phyloP scores from a whole-genome alignment of 2,113 vertebrate species.

The Nerophis ophidion region DNA sequence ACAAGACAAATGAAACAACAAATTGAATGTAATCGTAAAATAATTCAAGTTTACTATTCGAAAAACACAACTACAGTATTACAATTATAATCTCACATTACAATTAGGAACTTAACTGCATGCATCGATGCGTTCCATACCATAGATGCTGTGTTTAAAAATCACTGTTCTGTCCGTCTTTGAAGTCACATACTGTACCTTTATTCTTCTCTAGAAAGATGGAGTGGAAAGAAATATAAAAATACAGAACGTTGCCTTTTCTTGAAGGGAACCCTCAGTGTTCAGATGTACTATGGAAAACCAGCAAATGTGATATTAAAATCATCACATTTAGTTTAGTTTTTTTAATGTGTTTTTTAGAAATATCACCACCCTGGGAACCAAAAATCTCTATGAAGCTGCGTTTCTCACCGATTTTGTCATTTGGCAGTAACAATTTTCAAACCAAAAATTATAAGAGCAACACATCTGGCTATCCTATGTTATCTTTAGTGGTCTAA shows the following conservation, averaged over 20 bases:
- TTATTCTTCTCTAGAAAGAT: conserved; percentile 58
- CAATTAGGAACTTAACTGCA: conserved; percentile 81
- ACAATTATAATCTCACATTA: conserved; percentile 81
- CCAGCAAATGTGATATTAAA: no score
- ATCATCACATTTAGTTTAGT: no score
- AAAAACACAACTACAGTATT: conserved; percentile 75
- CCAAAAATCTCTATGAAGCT: no score
- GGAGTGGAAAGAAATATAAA: conserved; percentile 48
- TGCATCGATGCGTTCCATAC: conserved; percentile 81
- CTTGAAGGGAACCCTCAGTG: not conserved
- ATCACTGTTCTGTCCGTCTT: conserved; percentile 64
- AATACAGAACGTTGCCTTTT: conserved; percentile 39
- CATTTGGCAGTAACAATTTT: no score
- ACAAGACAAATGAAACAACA: conserved; percentile 72
- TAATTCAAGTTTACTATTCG: conserved; percentile 78
- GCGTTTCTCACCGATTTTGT: no score
- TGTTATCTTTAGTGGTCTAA: no score
- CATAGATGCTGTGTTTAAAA: conserved; percentile 78
- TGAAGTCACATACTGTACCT: conserved; percentile 46
- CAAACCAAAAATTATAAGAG: no score
- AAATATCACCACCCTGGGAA: no score
- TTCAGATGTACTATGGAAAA: no score
- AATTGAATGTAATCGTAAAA: conserved; percentile 74
- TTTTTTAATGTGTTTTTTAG: no score
- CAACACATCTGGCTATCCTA: no score